Evolutionary conservation across 2,888 invertebrate species (phyloP).

Genomic region (Drosophila testacea): DNA sequence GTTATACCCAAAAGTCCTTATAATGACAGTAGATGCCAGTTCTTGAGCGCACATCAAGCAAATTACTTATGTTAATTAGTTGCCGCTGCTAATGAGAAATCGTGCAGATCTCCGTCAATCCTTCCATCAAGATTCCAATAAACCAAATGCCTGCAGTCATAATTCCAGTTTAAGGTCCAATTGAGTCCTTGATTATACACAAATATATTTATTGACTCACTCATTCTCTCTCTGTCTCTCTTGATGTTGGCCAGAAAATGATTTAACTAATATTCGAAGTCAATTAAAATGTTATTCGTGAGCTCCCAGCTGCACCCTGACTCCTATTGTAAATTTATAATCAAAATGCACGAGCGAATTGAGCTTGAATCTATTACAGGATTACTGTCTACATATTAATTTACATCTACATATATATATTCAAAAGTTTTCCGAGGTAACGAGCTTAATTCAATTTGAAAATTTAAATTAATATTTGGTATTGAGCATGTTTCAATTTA

Average conservation of each 20-base stretch:
- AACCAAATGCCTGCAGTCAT: constrained; percentile 40
- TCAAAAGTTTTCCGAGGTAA: neutral
- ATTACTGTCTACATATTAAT: constrained; percentile 7
- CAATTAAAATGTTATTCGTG: constrained; percentile 19
- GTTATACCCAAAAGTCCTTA: constrained; percentile 15
- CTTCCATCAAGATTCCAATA: constrained; percentile 35
- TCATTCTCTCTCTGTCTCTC: neutral
- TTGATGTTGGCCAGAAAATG: constrained; percentile 4
- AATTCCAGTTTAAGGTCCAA: constrained; percentile 19
- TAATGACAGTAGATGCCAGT: constrained; percentile 24
- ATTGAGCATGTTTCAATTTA: neutral
- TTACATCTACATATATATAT: neutral
- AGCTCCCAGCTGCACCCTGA: neutral
- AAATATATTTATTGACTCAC: constrained; percentile 15
- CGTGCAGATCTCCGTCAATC: constrained; percentile 39
- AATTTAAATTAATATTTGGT: constrained; percentile 1
- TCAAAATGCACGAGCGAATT: constrained; percentile 7
- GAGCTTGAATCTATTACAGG: constrained; percentile 1
- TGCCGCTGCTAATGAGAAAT: constrained; percentile 71
- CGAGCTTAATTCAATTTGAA: neutral
- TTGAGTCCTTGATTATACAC: constrained; percentile 18
- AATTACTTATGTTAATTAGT: constrained; percentile 81
- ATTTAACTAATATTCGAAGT: constrained; percentile 11
- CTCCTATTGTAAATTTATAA: constrained; percentile 2
- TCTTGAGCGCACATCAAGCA: constrained; percentile 50